Percentiles rank a stretch among this genome's conserved stretches.
Evolutionary conservation across 2,797 vertebrate species (phyloP).

Genomic region (Pristis pectinata): DNA sequence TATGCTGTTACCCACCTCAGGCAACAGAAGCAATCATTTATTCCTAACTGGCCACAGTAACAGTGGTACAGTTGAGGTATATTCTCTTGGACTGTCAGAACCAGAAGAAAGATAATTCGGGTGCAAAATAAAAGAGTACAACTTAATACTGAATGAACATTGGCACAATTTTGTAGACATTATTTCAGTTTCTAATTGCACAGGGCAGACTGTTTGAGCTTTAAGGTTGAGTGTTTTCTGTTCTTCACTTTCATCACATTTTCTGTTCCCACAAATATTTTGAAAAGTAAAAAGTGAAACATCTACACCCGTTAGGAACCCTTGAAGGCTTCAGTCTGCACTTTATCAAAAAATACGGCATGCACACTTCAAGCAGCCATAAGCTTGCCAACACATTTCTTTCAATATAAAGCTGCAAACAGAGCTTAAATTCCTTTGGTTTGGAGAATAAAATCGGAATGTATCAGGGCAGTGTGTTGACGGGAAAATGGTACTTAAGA

Average conservation of each 20-base stretch:
- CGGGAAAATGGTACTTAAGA: slow-evolving; percentile 31
- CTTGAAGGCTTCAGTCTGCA: not conserved
- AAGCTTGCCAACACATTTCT: slow-evolving; percentile 29
- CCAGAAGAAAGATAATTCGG: not conserved
- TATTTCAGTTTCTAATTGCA: not conserved
- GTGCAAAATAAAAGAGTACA: not conserved
- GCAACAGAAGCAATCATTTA: not conserved
- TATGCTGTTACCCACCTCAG: not conserved
- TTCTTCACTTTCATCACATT: slow-evolving; percentile 13
- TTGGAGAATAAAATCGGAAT: slow-evolving; percentile 33
- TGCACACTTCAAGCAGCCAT: not conserved
- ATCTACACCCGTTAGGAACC: not conserved
- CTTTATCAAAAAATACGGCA: slow-evolving; percentile 25
- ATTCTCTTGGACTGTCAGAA: not conserved
- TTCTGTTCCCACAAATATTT: slow-evolving; percentile 7
- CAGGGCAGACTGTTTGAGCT: too few species aligned
- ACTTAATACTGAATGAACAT: not conserved
- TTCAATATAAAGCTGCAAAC: slow-evolving; percentile 36
- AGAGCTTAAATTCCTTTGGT: slow-evolving; percentile 36
- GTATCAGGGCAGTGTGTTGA: slow-evolving; percentile 37
- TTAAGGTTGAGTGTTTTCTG: not conserved
- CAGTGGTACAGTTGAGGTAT: not conserved
- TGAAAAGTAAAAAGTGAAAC: not conserved
- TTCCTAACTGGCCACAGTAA: not conserved
- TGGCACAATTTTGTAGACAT: not conserved